These are phyloP conservation scores for Drosophila atripex DNA, from an alignment of 2,888 invertebrate species.

Conservation along the genomic window DNA sequence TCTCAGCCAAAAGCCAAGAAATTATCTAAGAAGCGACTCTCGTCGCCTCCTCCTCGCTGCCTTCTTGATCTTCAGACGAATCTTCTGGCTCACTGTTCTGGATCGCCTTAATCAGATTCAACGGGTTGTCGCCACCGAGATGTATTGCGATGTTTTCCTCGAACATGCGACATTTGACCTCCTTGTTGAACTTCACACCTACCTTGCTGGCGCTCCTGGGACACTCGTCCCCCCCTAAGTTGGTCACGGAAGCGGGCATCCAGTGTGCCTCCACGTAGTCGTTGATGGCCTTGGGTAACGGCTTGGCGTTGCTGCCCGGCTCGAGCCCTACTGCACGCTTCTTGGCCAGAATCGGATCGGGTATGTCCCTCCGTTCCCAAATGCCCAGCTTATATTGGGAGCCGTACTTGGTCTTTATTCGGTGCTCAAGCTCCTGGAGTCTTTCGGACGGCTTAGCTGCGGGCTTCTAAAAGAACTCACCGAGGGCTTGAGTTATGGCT, in stretches of 20 bases:
- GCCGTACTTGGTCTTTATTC: slow-evolving; percentile 15
- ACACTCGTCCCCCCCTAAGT: neutral
- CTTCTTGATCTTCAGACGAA: too few species aligned
- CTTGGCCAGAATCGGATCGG: neutral
- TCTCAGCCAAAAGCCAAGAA: neutral
- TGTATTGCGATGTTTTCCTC: neutral
- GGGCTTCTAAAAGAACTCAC: neutral
- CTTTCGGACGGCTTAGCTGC: neutral
- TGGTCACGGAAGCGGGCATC: slow-evolving; percentile 2
- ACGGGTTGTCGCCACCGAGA: neutral
- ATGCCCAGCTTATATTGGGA: slow-evolving; percentile 23
- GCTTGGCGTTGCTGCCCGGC: neutral
- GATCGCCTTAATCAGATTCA: slow-evolving; percentile 1
- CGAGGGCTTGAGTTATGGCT: neutral
- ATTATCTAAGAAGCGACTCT: too few species aligned
- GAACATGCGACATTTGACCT: neutral
- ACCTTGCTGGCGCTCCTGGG: neutral
- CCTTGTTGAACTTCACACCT: neutral
- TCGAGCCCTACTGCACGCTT: neutral
- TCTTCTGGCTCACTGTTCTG: neutral
- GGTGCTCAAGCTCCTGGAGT: neutral
- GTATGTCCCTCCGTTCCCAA: slow-evolving; percentile 20
- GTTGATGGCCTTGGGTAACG: neutral
- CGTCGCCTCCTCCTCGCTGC: too few species aligned
- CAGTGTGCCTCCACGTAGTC: neutral